Conservation (phyloP, 1,140 invertebrate genomes). For the Eumaeus atala region DNA sequence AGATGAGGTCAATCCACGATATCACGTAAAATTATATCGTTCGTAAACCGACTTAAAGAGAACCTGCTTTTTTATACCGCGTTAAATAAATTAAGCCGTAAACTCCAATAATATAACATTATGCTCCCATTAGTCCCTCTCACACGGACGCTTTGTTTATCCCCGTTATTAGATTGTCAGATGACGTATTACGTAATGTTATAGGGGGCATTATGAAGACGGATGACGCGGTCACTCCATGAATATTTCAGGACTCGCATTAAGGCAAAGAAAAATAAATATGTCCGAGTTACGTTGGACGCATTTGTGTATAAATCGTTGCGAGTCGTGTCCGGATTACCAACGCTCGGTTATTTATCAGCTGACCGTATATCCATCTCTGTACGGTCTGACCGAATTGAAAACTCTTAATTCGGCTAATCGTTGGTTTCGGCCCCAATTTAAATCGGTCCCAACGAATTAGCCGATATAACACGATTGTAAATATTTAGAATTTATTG, state of each 20-base stretch:
- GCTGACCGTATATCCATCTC: conserved; percentile 47
- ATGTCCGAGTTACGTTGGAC: conserved; percentile 53
- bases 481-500: neutral
- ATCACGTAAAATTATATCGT: too few species aligned
- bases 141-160: conserved; percentile 4
- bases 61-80: too few species aligned
- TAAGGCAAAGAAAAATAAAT: conserved; percentile 66
- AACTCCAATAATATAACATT: too few species aligned
- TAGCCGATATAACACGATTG: neutral
- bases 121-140: too few species aligned
- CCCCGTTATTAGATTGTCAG: conserved; percentile 21
- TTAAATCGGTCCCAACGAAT: neutral
- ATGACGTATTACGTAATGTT: conserved; percentile 44
- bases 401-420: conserved; percentile 22
- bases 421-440: neutral
- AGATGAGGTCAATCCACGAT: too few species aligned
- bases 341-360: conserved; percentile 53
- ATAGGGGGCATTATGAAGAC: conserved; percentile 55
- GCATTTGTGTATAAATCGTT: conserved; percentile 68
- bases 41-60: too few species aligned
- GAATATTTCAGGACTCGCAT: conserved; percentile 69
- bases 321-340: conserved; percentile 47
- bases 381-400: conserved; percentile 36
- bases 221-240: conserved; percentile 56
- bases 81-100: too few species aligned